Evolutionary conservation across 2,797 vertebrate species (phyloP).

Genomic region (Bovichtus variegatus): DNA sequence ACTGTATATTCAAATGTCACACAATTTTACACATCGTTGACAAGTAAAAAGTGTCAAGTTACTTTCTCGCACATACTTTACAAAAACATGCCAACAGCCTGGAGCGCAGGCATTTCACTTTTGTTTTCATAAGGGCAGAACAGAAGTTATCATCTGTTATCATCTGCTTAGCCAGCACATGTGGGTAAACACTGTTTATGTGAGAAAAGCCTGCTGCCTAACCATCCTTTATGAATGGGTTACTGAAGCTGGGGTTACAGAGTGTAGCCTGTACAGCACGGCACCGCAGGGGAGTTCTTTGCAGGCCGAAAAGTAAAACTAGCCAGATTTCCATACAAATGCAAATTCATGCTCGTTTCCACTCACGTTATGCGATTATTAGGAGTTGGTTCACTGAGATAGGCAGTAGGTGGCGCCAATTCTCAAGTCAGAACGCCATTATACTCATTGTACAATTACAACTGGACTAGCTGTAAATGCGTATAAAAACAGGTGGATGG

Average conservation of each 20-base stretch:
- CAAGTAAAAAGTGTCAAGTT: slow-evolving; percentile 34
- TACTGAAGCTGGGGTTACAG: background rate
- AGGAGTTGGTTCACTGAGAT: too few relatives aligned
- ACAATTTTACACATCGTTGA: slow-evolving; percentile 36
- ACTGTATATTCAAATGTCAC: slow-evolving; percentile 26
- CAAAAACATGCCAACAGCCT: slow-evolving; percentile 29
- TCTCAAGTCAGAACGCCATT: too few relatives aligned
- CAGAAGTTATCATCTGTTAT: slow-evolving; percentile 25
- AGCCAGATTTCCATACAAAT: too few relatives aligned
- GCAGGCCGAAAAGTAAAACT: background rate
- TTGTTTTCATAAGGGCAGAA: slow-evolving; percentile 20
- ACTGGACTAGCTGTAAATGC: too few relatives aligned
- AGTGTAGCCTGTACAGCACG: background rate
- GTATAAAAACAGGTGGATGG: too few relatives aligned
- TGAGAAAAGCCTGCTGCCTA: background rate
- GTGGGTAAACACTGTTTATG: slow-evolving; percentile 23
- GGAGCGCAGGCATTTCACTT: slow-evolving; percentile 21
- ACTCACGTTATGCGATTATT: too few relatives aligned
- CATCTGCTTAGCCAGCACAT: slow-evolving; percentile 6
- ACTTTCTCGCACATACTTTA: slow-evolving; percentile 31
- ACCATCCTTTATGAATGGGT: background rate
- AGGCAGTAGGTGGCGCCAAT: too few relatives aligned
- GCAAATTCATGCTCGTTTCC: too few relatives aligned
- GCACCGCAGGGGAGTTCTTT: background rate
- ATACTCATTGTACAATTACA: too few relatives aligned